Base-by-base conservation (phyloP, 2,797 vertebrate species). In the Ctenopoma kingsleyae region DNA sequence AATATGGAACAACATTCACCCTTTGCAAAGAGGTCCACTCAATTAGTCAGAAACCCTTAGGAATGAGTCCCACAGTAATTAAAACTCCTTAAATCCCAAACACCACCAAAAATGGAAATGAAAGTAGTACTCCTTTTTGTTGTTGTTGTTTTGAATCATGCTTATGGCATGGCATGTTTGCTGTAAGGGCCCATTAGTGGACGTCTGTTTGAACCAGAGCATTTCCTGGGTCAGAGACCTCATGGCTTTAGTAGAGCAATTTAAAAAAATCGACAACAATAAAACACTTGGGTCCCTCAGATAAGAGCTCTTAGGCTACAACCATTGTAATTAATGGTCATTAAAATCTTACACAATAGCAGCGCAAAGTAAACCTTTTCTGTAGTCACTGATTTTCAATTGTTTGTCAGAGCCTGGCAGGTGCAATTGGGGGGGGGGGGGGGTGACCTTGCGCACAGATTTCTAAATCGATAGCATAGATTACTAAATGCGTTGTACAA, bases 201-300 rank as follows among this genome's bases (percentile, higher is more conserved):
- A 74, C 60, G 88, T 78, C 65, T 51, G 80, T 87, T 87, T 52
- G 80, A 77, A 51, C 36, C 32, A 5, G 48, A 67, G 48, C 47
- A 50, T 71, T 56, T 71, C 66, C 72, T 40, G 23, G 38, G 19
- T 62, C 59, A 62, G 53, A 70, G 38, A 38, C 74, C 54, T 25
- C 61, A 54, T 68, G 32, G 8, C 61, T 27, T 48, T 48, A 73
- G 59, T 56, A 46, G 71, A 48, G 47, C 67, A 73, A 46, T 78
- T 63, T 41, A 67, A 55, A 64, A 53, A 43, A n/a, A n/a, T n/a
- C n/a, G n/a, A n/a, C n/a, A n/a, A 67, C 63, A 62, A 51, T 40
- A 68, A 60, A 53, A 23, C 17, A 25, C 40, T 54, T 6, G 23
- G 32, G 43, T 7, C 35, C 6, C 47, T 52, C 1, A 56, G 30